Evolutionary conservation across 2,113 vertebrate genomes (phyloP).

Genomic region (Jaculus jaculus): DNA sequence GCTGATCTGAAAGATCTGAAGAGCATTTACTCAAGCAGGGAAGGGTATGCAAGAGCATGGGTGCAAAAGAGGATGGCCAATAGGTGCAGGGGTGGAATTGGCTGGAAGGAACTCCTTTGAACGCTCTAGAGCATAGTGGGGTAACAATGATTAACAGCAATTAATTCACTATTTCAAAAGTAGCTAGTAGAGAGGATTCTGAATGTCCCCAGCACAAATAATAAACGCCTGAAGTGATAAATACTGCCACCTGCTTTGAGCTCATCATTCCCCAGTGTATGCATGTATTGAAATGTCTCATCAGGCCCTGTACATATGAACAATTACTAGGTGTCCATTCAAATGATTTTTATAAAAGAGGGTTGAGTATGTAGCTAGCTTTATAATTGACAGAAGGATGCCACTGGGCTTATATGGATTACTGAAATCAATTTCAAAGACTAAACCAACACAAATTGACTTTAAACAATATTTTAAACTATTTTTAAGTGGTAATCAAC

Average conservation of each 20-base stretch:
- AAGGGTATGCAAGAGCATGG: not conserved
- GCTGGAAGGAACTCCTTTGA: not conserved
- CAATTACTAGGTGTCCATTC: not conserved
- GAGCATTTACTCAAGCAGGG: not conserved
- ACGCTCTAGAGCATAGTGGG: not conserved
- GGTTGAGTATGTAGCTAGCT: not conserved
- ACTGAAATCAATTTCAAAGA: conserved; percentile 40
- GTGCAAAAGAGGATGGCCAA: not conserved
- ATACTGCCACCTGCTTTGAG: too few relatives aligned
- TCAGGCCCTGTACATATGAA: not conserved
- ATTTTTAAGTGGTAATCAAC: conserved; percentile 32
- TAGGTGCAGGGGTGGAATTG: not conserved
- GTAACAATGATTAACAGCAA: not conserved
- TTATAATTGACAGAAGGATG: not conserved
- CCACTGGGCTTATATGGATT: not conserved
- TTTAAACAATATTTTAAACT: conserved; percentile 37
- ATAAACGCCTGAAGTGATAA: not conserved
- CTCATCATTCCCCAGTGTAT: not conserved
- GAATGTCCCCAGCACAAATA: not conserved
- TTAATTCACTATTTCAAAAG: not conserved
- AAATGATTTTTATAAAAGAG: not conserved
- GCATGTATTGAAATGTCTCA: not conserved
- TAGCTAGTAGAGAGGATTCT: not conserved
- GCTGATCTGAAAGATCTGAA: not conserved
- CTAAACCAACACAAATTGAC: conserved; percentile 20